A percentile compares a stretch with the other conserved stretches of the same genome.
phyloP scores from a whole-genome alignment of 2,888 invertebrate genomes.

The Heliconius ismenius region DNA sequence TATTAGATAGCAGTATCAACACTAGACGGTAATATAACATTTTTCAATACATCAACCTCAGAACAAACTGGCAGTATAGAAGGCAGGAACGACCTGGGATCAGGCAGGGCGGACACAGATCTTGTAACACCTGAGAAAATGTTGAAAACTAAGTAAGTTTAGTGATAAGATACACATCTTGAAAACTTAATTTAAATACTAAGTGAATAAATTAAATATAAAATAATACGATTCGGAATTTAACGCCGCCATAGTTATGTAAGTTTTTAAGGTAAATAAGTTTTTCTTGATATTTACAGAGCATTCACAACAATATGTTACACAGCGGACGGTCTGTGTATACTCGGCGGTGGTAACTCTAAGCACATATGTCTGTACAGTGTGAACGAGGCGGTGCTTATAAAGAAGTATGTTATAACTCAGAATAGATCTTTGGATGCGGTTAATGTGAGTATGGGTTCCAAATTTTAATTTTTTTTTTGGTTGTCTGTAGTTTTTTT shows the following conservation, averaged over 20 bases:
- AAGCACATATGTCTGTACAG: conserved; percentile 97
- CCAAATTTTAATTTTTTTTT: too few species aligned
- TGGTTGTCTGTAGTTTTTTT: neutral
- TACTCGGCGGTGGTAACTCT: conserved; percentile 96
- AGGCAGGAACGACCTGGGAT: conserved; percentile 93
- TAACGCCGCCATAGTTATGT: neutral
- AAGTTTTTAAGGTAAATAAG: neutral
- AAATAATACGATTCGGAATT: neutral
- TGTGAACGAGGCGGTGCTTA: conserved; percentile 88
- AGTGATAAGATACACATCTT: neutral
- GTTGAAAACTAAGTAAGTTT: conserved; percentile 90
- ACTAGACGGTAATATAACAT: conserved; percentile 91
- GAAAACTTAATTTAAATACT: too few species aligned
- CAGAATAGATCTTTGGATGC: conserved; percentile 97
- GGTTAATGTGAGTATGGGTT: conserved; percentile 87
- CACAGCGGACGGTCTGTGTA: conserved; percentile 94
- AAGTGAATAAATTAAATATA: too few species aligned
- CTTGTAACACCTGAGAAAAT: conserved; percentile 93
- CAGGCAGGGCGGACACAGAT: conserved; percentile 91
- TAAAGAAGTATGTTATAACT: conserved; percentile 96
- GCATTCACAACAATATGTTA: conserved; percentile 95
- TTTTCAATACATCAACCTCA: conserved; percentile 88
- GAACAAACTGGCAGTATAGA: conserved; percentile 91
- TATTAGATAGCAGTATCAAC: conserved; percentile 92
- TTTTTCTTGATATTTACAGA: conserved; percentile 75